Evolutionary conservation across 2,888 invertebrate genomes (phyloP).

Genomic region (Amblyjoppa proteus): DNA sequence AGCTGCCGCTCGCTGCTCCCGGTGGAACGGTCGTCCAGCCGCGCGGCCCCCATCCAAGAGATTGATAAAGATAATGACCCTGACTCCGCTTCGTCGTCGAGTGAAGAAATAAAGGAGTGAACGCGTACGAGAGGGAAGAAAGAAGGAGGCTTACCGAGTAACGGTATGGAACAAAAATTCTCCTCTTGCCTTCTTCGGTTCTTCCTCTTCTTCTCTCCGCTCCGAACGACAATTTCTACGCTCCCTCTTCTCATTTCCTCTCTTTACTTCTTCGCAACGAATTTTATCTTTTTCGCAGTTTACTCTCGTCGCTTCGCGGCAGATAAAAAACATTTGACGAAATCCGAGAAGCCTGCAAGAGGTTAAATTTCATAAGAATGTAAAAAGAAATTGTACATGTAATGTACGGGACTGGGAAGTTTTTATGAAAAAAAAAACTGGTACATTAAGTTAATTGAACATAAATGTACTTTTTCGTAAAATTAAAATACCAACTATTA

Average conservation of each 20-base stretch:
- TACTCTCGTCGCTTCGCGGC: neutral
- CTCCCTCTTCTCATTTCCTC: neutral
- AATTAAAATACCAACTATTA: too few species aligned
- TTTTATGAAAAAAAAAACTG: too few species aligned
- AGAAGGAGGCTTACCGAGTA: constrained; percentile 35
- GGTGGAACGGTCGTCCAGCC: constrained; percentile 61
- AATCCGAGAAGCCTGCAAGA: too few species aligned
- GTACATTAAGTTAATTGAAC: too few species aligned
- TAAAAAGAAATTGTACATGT: too few species aligned
- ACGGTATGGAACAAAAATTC: constrained; percentile 61
- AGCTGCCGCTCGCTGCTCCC: constrained; percentile 56
- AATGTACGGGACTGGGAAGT: neutral
- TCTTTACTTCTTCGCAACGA: neutral
- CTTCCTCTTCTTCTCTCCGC: constrained; percentile 7
- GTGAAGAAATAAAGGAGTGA: constrained; percentile 49
- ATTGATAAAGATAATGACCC: constrained; percentile 81
- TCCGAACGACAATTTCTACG: constrained; percentile 27
- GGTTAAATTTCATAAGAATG: too few species aligned
- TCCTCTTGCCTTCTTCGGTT: constrained; percentile 19
- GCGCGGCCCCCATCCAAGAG: constrained; percentile 72
- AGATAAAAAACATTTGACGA: neutral
- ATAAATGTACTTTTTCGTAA: too few species aligned
- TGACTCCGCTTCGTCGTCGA: constrained; percentile 64
- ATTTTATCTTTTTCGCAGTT: neutral
- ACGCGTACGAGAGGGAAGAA: constrained; percentile 28